phyloP scores from a whole-genome alignment of 2,888 invertebrate species.

The Meliscaeva auricollis region DNA sequence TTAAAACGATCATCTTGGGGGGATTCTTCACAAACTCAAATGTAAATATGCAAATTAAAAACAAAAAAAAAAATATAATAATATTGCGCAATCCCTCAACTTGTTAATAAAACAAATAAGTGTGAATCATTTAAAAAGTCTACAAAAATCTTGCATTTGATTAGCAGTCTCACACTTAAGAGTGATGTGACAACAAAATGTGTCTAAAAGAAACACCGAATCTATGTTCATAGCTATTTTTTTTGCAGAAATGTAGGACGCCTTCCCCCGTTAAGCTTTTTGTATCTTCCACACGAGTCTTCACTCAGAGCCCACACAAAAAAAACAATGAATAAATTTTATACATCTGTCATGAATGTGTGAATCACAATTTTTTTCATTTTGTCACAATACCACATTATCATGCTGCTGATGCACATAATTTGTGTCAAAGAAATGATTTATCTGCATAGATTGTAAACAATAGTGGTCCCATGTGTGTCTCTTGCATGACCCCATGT shows the following conservation, averaged over 20 bases:
- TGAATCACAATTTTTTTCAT: constrained; percentile 16
- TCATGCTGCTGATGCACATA: not conserved
- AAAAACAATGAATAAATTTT: constrained; percentile 7
- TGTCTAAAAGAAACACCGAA: not conserved
- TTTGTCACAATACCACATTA: not conserved
- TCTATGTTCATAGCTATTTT: not conserved
- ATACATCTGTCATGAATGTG: constrained; percentile 6
- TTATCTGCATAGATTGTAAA: not conserved
- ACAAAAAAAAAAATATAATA: not conserved
- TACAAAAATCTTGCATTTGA: not conserved
- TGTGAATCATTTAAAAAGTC: constrained; percentile 7
- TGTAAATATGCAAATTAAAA: constrained; percentile 17
- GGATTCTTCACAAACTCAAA: not conserved
- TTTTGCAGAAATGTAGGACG: not conserved
- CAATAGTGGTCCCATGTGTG: constrained; percentile 6
- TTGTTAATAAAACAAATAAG: not conserved
- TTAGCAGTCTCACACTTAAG: not conserved
- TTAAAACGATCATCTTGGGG: not conserved
- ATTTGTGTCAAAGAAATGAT: not conserved
- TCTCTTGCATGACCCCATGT: constrained; percentile 14
- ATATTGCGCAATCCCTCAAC: not conserved
- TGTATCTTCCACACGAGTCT: not conserved
- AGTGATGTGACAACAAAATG: not conserved
- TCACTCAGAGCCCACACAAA: constrained; percentile 9
- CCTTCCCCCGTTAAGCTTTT: not conserved